Conservation (phyloP, 2,797 vertebrate genomes). For the Falco rusticolus region DNA sequence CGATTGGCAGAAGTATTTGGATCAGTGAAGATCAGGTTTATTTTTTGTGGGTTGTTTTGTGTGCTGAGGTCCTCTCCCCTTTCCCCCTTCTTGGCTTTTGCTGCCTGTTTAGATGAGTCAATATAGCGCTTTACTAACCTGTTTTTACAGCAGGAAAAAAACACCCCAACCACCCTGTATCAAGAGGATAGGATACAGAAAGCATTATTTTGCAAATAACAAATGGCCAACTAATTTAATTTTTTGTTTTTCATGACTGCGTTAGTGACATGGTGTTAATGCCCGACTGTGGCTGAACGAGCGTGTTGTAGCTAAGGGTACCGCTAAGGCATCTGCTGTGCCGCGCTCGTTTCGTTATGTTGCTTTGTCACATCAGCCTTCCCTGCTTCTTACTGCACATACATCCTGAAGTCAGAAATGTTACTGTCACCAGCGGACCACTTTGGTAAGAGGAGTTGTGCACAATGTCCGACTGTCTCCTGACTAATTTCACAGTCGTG, state of each 20-base stretch:
- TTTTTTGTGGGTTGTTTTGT: neutral
- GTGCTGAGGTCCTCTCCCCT: neutral
- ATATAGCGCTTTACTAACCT: neutral
- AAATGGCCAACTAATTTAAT: too few relatives aligned
- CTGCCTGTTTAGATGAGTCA: neutral
- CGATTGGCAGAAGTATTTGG: neutral
- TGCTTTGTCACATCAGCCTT: neutral
- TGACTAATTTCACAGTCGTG: accelerated
- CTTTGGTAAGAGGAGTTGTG: neutral
- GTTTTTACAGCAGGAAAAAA: neutral
- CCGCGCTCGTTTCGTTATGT: neutral
- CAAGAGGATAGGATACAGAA: neutral
- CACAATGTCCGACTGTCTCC: neutral
- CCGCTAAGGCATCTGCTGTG: neutral
- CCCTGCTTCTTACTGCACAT: neutral
- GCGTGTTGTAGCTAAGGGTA: neutral
- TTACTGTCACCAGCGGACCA: neutral
- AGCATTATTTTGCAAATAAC: neutral
- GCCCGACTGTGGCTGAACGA: neutral
- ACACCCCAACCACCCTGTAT: neutral
- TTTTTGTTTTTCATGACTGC: neutral
- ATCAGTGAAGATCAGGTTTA: neutral
- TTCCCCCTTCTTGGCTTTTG: neutral
- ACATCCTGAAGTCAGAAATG: accelerated
- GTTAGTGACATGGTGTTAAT: neutral